These are phyloP conservation scores for Amphimedon queenslandica DNA, from an alignment of 37 sponge, comb jelly and placozoan species.

Conservation along the genomic window DNA sequence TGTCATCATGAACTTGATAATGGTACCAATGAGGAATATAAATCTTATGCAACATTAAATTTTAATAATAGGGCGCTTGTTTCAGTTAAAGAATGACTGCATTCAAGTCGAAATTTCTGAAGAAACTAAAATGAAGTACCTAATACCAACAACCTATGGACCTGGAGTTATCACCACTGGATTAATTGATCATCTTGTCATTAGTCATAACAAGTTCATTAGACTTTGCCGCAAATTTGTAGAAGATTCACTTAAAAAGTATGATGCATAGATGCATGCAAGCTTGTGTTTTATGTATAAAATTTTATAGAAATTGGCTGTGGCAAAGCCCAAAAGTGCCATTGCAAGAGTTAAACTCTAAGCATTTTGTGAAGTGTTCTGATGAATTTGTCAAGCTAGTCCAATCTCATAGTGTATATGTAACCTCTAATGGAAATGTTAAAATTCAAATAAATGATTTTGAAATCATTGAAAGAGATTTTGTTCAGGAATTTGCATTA, in stretches of 20 bases:
- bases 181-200: slow-evolving; percentile 52
- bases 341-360: no score
- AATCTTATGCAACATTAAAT: not conserved
- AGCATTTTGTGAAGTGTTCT: no score
- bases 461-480: no score
- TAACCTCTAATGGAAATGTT: no score
- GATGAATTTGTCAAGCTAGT: no score
- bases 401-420: no score
- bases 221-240: slow-evolving; percentile 13
- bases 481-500: no score
- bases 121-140: slow-evolving; percentile 38
- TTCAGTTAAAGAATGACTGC: not conserved
- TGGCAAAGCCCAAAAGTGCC: no score
- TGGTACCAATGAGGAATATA: not conserved
- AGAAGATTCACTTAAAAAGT: not conserved
- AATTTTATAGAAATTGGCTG: no score
- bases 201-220: slow-evolving; percentile 62
- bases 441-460: no score
- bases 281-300: no score
- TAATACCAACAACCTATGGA: slow-evolving; percentile 60
- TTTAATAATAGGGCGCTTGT: not conserved
- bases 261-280: no score
- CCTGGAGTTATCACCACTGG: slow-evolving; percentile 50
- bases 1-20: not conserved
- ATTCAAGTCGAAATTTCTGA: not conserved